A percentile compares a stretch with the other conserved stretches of the same genome.
Conservation (phyloP, 30 jellyfish, hydroid and myxozoan species). For the Catostylus mosaicus region DNA sequence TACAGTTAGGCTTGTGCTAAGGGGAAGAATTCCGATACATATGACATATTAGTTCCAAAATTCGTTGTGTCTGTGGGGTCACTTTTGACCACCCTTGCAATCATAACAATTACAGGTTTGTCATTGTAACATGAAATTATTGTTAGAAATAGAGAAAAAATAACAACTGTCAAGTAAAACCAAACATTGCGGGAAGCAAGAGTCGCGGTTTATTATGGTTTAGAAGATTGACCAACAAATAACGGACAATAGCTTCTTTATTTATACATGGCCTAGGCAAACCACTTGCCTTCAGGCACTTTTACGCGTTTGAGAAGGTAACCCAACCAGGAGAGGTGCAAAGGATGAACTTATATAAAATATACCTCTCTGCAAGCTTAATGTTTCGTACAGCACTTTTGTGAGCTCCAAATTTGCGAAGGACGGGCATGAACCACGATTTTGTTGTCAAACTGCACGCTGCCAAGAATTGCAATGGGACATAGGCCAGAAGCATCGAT, state of each 20-base stretch:
- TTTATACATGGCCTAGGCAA: conserved; percentile 14
- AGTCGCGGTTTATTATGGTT: too few species aligned
- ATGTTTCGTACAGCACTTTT: conserved; percentile 81
- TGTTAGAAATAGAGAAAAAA: too few species aligned
- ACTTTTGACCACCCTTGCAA: too few species aligned
- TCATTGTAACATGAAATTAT: too few species aligned
- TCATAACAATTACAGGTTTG: too few species aligned
- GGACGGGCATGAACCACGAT: conserved; percentile 92
- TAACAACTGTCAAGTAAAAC: too few species aligned
- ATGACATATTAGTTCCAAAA: too few species aligned
- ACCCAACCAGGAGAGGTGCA: neutral
- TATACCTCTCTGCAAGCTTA: conserved; percentile 69
- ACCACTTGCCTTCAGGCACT: neutral
- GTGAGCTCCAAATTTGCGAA: conserved; percentile 81
- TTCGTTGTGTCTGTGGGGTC: too few species aligned
- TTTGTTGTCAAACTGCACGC: conserved; percentile 31
- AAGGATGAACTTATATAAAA: neutral
- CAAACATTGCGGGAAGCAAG: too few species aligned
- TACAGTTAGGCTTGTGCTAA: too few species aligned
- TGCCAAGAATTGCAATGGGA: conserved; percentile 47
- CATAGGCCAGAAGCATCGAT: conserved; percentile 71
- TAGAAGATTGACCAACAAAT: too few species aligned
- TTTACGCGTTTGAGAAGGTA: neutral
- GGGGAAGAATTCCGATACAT: too few species aligned
- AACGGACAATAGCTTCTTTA: neutral